Evolutionary conservation across 2,797 vertebrate genomes (phyloP).

Genomic region (Paratrypauchen microcephalus): DNA sequence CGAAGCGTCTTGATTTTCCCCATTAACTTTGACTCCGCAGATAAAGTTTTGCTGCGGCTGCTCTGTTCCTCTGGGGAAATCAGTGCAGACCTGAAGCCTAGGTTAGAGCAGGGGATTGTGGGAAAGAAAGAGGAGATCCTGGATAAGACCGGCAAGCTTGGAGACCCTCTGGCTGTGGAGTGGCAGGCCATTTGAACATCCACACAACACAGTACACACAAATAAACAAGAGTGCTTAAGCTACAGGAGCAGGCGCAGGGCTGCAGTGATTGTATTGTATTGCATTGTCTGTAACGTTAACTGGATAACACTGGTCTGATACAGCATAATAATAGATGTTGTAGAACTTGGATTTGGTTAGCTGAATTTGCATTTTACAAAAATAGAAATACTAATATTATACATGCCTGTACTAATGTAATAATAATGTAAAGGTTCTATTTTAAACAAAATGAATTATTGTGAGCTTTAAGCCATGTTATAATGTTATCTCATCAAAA

Average conservation of each 20-base stretch:
- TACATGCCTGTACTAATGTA: too few relatives aligned
- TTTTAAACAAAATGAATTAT: too few relatives aligned
- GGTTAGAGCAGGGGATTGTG: constrained; percentile 62
- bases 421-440: too few relatives aligned
- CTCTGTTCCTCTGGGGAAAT: constrained; percentile 69
- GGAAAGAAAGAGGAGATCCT: constrained; percentile 72
- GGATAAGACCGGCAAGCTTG: constrained; percentile 52
- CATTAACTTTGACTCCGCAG: constrained; percentile 45
- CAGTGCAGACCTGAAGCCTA: constrained; percentile 50
- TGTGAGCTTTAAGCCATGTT: too few relatives aligned
- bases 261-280: neutral
- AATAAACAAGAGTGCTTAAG: constrained; percentile 3
- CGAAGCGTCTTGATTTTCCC: constrained; percentile 51
- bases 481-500: too few relatives aligned
- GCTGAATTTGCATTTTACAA: too few relatives aligned
- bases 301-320: neutral
- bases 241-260: neutral
- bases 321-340: neutral
- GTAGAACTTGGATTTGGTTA: too few relatives aligned
- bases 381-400: too few relatives aligned
- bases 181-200: constrained; percentile 1
- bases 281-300: neutral
- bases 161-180: constrained; percentile 34
- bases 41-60: constrained; percentile 51
- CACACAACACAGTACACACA: neutral